These are phyloP conservation scores for Drosophila austrosaltans DNA, from an alignment of 2,888 invertebrate genomes.

Conservation along the genomic window DNA sequence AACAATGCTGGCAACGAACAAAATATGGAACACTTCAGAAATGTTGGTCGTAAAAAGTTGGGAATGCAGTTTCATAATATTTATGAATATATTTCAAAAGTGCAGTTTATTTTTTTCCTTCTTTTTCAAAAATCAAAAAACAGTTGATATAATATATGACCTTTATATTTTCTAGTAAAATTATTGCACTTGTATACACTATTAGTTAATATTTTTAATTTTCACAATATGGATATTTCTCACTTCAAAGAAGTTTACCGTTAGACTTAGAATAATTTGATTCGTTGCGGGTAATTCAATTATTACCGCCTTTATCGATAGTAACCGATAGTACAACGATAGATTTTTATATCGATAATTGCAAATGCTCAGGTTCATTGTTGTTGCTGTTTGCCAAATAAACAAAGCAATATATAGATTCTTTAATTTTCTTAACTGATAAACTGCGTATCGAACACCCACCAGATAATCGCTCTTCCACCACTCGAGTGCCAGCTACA, in stretches of 20 bases:
- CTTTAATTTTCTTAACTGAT: conserved; percentile 7
- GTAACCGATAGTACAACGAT: neutral
- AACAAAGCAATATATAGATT: neutral
- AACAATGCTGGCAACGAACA: conserved; percentile 13
- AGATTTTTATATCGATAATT: neutral
- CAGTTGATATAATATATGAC: too few relatives aligned
- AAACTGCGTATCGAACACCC: conserved; percentile 16
- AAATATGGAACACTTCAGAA: neutral
- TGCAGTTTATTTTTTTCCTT: too few relatives aligned
- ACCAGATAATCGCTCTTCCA: conserved; percentile 51
- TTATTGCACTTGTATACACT: too few relatives aligned
- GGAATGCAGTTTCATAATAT: too few relatives aligned
- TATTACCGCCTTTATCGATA: neutral
- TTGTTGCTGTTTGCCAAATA: neutral
- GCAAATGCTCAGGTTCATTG: neutral
- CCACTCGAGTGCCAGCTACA: conserved; percentile 61
- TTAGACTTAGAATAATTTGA: neutral
- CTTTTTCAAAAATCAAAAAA: too few relatives aligned
- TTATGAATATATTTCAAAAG: too few relatives aligned
- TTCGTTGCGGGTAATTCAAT: neutral
- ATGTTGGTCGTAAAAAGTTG: neutral
- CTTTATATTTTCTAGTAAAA: too few relatives aligned
- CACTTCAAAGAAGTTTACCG: neutral
- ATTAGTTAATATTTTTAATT: neutral
- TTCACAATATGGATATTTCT: neutral